Percentiles rank a stretch among this genome's conserved stretches.
These are phyloP conservation scores for Gallinago media DNA, from an alignment of 2,113 vertebrate species.

Conservation along the genomic window DNA sequence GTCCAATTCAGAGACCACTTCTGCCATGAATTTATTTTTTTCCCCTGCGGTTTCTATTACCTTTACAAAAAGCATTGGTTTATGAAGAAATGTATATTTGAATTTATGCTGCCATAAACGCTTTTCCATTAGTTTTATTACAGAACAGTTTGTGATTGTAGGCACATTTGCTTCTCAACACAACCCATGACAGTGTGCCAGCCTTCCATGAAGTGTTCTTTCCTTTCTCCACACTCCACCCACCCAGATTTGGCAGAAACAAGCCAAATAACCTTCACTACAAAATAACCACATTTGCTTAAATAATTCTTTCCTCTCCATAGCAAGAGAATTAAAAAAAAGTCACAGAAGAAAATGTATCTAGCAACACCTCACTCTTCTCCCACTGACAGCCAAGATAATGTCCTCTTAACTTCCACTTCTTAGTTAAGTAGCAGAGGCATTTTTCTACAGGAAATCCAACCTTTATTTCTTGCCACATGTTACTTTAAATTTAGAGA, in stretches of 20 bases:
- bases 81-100: not conserved
- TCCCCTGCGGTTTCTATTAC: not conserved
- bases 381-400: not conserved
- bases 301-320: not conserved
- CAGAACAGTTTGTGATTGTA: not conserved
- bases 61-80: not conserved
- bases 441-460: not conserved
- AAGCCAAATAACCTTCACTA: not conserved
- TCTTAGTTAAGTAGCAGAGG: not conserved
- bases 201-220: not conserved
- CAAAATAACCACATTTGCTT: not conserved
- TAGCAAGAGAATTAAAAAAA: not conserved
- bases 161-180: not conserved
- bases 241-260: not conserved
- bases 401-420: not conserved
- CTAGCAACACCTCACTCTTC: not conserved
- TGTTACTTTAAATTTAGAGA: not conserved
- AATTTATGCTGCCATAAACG: not conserved
- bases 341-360: not conserved
- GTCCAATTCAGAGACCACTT: not conserved
- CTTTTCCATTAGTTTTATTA: not conserved
- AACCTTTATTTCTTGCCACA: not conserved
- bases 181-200: not conserved
- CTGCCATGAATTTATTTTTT: not conserved
- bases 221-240: not conserved